These are phyloP conservation scores for Hydropsyche tenuis DNA, from an alignment of 1,140 invertebrate species.

Conservation along the genomic window DNA sequence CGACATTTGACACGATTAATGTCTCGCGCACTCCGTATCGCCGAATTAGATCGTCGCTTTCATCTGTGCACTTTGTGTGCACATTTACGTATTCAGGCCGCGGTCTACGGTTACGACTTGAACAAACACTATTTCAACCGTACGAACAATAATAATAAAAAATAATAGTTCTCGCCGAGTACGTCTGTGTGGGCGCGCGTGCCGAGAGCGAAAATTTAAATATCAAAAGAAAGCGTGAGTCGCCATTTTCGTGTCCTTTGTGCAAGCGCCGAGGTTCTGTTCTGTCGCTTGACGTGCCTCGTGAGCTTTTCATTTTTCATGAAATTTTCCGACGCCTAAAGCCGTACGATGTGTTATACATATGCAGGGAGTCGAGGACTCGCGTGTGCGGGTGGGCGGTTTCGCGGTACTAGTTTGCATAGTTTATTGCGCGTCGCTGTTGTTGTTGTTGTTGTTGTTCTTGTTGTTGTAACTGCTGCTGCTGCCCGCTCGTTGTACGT, in stretches of 20 bases:
- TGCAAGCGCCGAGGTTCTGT: not conserved
- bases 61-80: no score
- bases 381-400: no score
- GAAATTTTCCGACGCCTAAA: slow-evolving; percentile 27
- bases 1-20: no score
- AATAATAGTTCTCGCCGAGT: not conserved
- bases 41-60: no score
- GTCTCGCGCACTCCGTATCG: no score
- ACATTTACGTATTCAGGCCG: not conserved
- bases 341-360: no score
- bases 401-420: not conserved
- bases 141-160: not conserved
- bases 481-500: not conserved
- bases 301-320: slow-evolving; percentile 44
- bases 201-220: slow-evolving; percentile 38
- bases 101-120: not conserved
- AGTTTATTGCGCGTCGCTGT: not conserved
- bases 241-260: slow-evolving; percentile 32
- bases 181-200: slow-evolving; percentile 9
- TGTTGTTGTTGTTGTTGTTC: slow-evolving; percentile 4
- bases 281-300: slow-evolving; percentile 10
- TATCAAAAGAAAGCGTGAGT: slow-evolving; percentile 45
- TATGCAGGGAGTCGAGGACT: no score
- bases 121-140: slow-evolving; percentile 9
- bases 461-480: no score